These are phyloP conservation scores for Perca flavescens DNA, from an alignment of 2,113 vertebrate species.

Conservation along the genomic window DNA sequence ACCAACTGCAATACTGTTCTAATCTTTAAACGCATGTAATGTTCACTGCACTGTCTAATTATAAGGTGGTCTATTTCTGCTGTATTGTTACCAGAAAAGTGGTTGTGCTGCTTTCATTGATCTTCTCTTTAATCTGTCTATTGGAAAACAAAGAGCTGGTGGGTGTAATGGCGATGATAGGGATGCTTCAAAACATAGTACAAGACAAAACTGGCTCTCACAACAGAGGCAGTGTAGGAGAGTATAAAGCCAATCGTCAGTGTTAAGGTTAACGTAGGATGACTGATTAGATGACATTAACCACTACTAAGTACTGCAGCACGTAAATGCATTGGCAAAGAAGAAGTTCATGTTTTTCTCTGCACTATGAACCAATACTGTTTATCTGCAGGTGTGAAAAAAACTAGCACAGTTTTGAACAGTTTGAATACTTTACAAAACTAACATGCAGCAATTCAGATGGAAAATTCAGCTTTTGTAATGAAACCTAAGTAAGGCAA, in stretches of 20 bases:
- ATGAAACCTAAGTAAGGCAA: background rate
- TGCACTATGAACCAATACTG: background rate
- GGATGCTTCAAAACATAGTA: slow-evolving; percentile 44
- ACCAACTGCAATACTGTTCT: background rate
- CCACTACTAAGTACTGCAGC: background rate
- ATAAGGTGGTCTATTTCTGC: slow-evolving; percentile 31
- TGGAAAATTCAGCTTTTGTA: background rate
- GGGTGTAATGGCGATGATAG: slow-evolving; percentile 50
- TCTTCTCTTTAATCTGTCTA: slow-evolving; percentile 58
- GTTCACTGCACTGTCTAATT: slow-evolving; percentile 29
- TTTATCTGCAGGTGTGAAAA: background rate
- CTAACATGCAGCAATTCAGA: background rate
- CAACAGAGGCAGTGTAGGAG: slow-evolving; percentile 28
- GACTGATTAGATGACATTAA: slow-evolving; percentile 31
- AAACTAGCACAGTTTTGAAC: background rate
- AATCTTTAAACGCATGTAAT: slow-evolving; percentile 20
- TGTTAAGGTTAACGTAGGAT: slow-evolving; percentile 15
- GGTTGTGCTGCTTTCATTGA: slow-evolving; percentile 46
- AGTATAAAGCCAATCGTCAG: slow-evolving; percentile 40
- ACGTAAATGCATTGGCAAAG: background rate
- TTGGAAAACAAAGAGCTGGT: slow-evolving; percentile 64
- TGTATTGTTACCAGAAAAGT: slow-evolving; percentile 46
- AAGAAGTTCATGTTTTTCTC: background rate
- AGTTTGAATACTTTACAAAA: background rate
- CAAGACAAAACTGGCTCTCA: slow-evolving; percentile 30